These are phyloP conservation scores for Sinelater perroti DNA, from an alignment of 2,888 invertebrate species.

Conservation along the genomic window DNA sequence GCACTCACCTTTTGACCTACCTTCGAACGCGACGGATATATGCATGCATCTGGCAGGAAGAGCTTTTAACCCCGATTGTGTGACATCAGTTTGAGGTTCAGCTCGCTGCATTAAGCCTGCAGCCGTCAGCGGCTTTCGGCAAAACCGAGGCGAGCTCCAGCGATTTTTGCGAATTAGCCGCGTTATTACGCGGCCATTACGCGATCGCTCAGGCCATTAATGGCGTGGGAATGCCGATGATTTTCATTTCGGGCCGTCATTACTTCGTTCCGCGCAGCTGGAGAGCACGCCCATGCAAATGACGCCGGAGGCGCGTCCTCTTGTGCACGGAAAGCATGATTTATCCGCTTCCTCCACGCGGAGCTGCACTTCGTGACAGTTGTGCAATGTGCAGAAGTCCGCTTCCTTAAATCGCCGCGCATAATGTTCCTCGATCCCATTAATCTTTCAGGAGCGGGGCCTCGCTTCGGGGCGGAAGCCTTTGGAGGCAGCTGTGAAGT, in stretches of 20 bases:
- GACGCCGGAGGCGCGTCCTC: constrained; percentile 5
- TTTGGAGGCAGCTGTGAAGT: too few species aligned
- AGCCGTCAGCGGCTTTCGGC: too few species aligned
- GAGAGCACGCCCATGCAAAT: constrained; percentile 3
- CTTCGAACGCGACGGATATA: too few species aligned
- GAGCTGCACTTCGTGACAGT: constrained; percentile 12
- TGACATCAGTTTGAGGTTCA: too few species aligned
- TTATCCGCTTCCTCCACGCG: not conserved
- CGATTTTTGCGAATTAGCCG: too few species aligned
- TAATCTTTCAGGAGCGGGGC: constrained; percentile 7
- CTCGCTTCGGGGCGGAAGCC: too few species aligned
- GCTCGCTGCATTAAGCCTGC: too few species aligned
- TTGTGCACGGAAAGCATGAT: constrained; percentile 13
- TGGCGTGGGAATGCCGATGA: constrained; percentile 5
- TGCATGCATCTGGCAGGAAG: too few species aligned
- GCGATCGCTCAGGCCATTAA: constrained; percentile 2
- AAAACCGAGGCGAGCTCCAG: too few species aligned
- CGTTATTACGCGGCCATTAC: constrained; percentile 11
- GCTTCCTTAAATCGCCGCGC: constrained; percentile 2
- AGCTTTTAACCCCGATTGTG: too few species aligned
- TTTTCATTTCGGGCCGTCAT: constrained; percentile 5
- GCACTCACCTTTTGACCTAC: too few species aligned
- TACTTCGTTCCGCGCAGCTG: constrained; percentile 1
- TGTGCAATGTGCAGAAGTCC: constrained; percentile 7
- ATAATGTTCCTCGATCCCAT: not conserved